These are phyloP conservation scores for Helicorthomorpha holstii DNA, from an alignment of 1,140 invertebrate genomes.

Conservation along the genomic window DNA sequence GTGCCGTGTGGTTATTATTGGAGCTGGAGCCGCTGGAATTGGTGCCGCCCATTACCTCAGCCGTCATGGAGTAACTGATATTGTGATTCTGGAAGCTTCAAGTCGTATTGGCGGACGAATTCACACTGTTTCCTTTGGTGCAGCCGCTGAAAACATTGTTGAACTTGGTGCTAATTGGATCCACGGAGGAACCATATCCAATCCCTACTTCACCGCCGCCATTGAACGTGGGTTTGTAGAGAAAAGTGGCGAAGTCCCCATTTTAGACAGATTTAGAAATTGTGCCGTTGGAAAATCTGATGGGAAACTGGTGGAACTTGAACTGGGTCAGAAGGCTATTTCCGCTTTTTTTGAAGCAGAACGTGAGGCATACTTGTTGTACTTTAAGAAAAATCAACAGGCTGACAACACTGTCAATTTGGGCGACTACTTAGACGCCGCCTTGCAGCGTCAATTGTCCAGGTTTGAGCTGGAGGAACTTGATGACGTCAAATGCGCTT, in stretches of 20 bases:
- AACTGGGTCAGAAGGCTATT: conserved; percentile 5
- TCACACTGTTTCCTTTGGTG: conserved; percentile 48
- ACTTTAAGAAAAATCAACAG: neutral
- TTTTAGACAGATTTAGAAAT: conserved; percentile 1
- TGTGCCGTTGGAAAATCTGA: conserved; percentile 3
- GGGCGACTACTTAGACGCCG: neutral
- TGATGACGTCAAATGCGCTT: conserved; percentile 33
- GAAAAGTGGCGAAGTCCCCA: neutral
- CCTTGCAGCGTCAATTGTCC: neutral
- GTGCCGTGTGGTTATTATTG: conserved; percentile 19
- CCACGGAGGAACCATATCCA: conserved; percentile 39
- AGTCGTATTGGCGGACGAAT: conserved; percentile 54
- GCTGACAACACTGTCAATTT: neutral
- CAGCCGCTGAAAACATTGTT: conserved; percentile 36
- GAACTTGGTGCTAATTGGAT: conserved; percentile 53
- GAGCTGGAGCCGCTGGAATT: conserved; percentile 20
- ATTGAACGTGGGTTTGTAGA: conserved; percentile 39
- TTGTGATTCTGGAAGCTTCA: conserved; percentile 50
- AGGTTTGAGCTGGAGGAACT: neutral
- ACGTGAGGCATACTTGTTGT: neutral
- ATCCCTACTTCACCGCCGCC: conserved; percentile 44
- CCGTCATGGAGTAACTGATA: conserved; percentile 46
- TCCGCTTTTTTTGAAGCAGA: conserved; percentile 8
- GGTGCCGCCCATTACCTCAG: conserved; percentile 32
- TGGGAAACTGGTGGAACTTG: conserved; percentile 3